A percentile compares a stretch with the other conserved stretches of the same genome.
Conservation (phyloP, 53 echinoderm and acorn worm genomes). For the Actinopyga echinites region DNA sequence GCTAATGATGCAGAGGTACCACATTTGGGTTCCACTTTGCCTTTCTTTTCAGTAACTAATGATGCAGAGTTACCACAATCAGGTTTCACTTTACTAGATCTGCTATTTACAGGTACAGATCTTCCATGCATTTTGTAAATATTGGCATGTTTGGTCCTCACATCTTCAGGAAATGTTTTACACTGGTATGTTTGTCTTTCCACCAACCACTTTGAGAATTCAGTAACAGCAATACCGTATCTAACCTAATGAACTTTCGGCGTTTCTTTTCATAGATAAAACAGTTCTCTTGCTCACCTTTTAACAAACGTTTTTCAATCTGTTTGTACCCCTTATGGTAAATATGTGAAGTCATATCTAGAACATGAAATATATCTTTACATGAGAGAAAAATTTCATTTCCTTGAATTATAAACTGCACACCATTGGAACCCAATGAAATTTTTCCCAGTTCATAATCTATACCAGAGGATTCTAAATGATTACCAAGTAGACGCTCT, state of each 20-base stretch:
- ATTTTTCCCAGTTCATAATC: slow-evolving; percentile 2
- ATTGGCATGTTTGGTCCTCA: not conserved
- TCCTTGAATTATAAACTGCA: slow-evolving; percentile 5
- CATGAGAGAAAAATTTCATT: slow-evolving; percentile 9
- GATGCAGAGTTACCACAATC: not conserved
- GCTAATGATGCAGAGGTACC: not conserved
- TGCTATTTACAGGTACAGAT: not conserved
- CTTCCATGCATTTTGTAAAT: not conserved
- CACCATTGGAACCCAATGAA: not conserved
- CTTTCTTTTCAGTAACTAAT: not conserved
- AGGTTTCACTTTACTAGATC: not conserved
- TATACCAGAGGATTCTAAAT: not conserved
- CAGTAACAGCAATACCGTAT: not conserved
- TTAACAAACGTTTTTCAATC: slow-evolving; percentile 2
- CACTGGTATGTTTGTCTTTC: slow-evolving; percentile 32
- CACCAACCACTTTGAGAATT: slow-evolving; percentile 19
- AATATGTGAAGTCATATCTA: slow-evolving; percentile 25
- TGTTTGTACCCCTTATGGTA: slow-evolving; percentile 2
- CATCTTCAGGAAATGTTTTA: too few species aligned
- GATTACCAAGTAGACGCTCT: not conserved
- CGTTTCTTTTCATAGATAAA: slow-evolving; percentile 18
- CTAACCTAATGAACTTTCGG: not conserved
- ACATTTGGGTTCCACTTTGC: not conserved
- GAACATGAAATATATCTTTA: slow-evolving; percentile 22
- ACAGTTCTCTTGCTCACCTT: slow-evolving; percentile 1